phyloP scores from a whole-genome alignment of 2,797 vertebrate species.

The Cyprinodon diabolis region DNA sequence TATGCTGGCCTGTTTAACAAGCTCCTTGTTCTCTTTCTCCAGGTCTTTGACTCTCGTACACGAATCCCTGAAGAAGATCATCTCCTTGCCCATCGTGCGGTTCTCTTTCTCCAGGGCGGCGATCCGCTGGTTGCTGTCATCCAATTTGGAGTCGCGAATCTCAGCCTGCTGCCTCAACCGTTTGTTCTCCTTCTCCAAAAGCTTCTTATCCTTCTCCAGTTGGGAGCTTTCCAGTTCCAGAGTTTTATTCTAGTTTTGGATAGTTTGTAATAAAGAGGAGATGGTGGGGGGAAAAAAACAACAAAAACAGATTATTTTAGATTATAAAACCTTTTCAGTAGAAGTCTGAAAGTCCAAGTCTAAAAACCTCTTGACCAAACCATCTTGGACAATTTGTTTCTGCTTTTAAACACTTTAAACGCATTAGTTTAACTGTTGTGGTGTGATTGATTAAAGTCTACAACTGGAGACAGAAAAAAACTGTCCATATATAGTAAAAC shows the following conservation, averaged over 20 bases:
- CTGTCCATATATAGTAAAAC: no score
- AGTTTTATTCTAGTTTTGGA: constrained; percentile 79
- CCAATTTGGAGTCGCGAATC: constrained; percentile 93
- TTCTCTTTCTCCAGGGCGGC: constrained; percentile 93
- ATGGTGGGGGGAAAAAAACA: background rate
- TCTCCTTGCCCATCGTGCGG: constrained; percentile 91
- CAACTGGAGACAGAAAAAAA: no score
- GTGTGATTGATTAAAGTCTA: background rate
- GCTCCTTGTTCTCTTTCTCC: constrained; percentile 95
- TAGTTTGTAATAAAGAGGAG: background rate
- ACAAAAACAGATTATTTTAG: constrained; percentile 6
- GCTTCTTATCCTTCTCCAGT: constrained; percentile 97
- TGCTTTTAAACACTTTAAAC: constrained; percentile 6
- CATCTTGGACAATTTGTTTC: constrained; percentile 42
- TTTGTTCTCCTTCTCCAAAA: constrained; percentile 97
- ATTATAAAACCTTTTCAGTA: constrained; percentile 34
- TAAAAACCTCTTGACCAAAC: constrained; percentile 28
- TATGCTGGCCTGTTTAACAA: constrained; percentile 91
- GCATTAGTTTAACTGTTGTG: background rate
- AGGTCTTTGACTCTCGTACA: constrained; percentile 90
- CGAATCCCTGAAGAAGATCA: constrained; percentile 90
- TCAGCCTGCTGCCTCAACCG: constrained; percentile 95
- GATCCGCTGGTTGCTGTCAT: constrained; percentile 91
- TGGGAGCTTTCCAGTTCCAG: constrained; percentile 95
- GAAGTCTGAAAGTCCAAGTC: constrained; percentile 16